Evolutionary conservation across 2,113 vertebrate species (phyloP).

Genomic region (Lepus americanus): DNA sequence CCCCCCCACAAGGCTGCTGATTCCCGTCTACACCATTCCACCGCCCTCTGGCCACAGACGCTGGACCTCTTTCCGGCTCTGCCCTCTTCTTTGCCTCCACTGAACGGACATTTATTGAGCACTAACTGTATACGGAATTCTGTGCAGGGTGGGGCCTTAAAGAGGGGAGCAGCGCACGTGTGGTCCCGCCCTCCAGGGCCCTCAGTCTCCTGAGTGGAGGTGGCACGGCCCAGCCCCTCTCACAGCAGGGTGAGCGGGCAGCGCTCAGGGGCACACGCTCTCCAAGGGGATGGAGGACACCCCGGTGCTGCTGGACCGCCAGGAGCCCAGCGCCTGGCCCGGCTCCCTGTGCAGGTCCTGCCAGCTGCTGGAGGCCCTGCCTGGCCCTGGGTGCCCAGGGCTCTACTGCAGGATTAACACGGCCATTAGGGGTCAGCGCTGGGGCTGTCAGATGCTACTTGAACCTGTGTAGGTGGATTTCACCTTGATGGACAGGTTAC

Average conservation of each 20-base stretch:
- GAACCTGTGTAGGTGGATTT: neutral
- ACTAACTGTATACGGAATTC: neutral
- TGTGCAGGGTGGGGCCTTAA: neutral
- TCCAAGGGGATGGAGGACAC: neutral
- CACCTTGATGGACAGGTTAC: neutral
- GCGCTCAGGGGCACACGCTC: neutral
- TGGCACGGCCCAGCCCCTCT: fast-evolving
- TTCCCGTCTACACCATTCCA: neutral
- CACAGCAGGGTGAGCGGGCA: fast-evolving
- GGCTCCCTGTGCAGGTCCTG: fast-evolving
- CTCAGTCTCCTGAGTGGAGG: fast-evolving
- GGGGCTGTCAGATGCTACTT: neutral
- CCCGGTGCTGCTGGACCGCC: neutral
- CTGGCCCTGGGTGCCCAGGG: neutral
- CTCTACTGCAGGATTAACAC: neutral
- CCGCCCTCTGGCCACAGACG: neutral
- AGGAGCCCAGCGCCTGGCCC: neutral
- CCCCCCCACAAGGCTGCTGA: no score
- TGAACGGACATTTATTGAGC: neutral
- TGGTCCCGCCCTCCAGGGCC: neutral
- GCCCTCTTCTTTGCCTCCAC: neutral
- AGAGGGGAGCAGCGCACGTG: neutral
- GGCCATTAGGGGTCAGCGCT: neutral
- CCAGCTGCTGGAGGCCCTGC: neutral
- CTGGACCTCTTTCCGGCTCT: neutral